These are phyloP conservation scores for Enteromius afrohamiltoni DNA, from an alignment of 2,797 vertebrate species.

Conservation along the genomic window DNA sequence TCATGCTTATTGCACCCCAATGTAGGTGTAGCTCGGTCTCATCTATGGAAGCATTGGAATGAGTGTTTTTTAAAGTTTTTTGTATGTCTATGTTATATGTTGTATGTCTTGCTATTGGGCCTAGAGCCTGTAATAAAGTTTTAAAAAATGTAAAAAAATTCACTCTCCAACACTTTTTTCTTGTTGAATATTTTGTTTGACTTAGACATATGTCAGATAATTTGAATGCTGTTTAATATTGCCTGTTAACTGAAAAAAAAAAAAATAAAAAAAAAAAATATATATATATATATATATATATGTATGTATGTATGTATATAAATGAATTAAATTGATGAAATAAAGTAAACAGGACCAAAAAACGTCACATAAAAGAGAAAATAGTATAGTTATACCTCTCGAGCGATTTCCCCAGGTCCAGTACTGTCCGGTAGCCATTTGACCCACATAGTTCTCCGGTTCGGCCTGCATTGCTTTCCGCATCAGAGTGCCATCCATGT, in stretches of 20 bases:
- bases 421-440: slow-evolving; percentile 85
- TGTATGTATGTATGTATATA: no score
- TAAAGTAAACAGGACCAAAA: background rate
- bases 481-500: slow-evolving; percentile 82
- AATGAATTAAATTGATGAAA: background rate
- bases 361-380: background rate
- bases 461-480: slow-evolving; percentile 81
- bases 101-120: no score
- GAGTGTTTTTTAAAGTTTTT: no score
- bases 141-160: no score
- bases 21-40: no score
- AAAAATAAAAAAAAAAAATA: no score
- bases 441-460: slow-evolving; percentile 81
- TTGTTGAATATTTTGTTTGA: background rate
- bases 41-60: no score
- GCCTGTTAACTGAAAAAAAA: background rate
- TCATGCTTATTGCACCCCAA: no score
- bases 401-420: slow-evolving; percentile 84
- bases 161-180: background rate
- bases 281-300: no score
- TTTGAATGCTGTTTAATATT: background rate
- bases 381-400: slow-evolving; percentile 63
- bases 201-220: background rate
- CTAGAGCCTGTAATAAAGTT: no score
- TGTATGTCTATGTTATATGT: no score